These are phyloP conservation scores for Dascyllus trimaculatus DNA, from an alignment of 2,113 vertebrate species.

Conservation along the genomic window DNA sequence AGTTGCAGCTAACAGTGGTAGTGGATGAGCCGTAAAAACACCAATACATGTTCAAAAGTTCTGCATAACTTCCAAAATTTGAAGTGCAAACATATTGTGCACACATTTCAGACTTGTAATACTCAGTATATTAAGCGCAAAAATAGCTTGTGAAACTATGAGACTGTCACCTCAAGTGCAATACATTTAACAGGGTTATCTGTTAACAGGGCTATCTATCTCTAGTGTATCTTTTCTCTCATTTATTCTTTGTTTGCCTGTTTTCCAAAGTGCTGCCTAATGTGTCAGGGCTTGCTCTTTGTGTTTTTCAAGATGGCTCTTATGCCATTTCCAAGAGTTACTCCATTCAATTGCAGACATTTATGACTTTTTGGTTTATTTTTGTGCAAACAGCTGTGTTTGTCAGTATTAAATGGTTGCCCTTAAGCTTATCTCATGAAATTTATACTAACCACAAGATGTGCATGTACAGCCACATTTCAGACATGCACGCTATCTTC, in stretches of 20 bases:
- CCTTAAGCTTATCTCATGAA: slow-evolving; percentile 39
- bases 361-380: slow-evolving; percentile 41
- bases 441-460: slow-evolving; percentile 50
- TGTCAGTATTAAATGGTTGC: slow-evolving; percentile 30
- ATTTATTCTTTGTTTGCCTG: background rate
- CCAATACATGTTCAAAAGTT: background rate
- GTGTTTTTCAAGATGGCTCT: background rate
- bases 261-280: background rate
- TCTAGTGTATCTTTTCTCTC: background rate
- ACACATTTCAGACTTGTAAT: too few species aligned
- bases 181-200: too few species aligned
- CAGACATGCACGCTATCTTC: slow-evolving; percentile 18
- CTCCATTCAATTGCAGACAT: slow-evolving; percentile 35
- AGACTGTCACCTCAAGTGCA: too few species aligned
- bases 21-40: background rate
- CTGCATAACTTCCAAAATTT: background rate
- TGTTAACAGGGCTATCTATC: too few species aligned
- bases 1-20: background rate
- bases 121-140: too few species aligned
- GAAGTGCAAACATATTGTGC: background rate
- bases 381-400: slow-evolving; percentile 35
- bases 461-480: background rate
- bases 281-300: slow-evolving; percentile 1
- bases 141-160: background rate
- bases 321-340: slow-evolving; percentile 18